Evolutionary conservation across 1,140 invertebrate genomes (phyloP).

Genomic region (Leptinotarsa lineolata): DNA sequence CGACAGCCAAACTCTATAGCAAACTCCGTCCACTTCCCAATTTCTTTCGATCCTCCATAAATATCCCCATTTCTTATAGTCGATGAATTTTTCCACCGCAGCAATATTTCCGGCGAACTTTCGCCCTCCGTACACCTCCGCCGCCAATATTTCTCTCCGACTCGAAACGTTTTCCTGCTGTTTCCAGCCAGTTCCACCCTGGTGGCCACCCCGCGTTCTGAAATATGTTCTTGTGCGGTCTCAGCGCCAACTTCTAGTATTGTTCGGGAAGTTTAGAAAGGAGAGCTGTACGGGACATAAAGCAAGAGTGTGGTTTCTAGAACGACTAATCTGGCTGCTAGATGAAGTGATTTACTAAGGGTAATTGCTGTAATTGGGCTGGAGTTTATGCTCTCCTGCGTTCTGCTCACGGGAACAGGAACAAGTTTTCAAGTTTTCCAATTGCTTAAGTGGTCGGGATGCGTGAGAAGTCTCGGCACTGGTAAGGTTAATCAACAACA

Average conservation of each 20-base stretch:
- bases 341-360: slow-evolving; percentile 34
- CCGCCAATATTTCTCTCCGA: slow-evolving; percentile 2
- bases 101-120: background rate
- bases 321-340: slow-evolving; percentile 35
- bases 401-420: slow-evolving; percentile 3
- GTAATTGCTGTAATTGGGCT: slow-evolving; percentile 36
- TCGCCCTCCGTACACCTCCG: background rate
- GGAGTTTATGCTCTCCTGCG: slow-evolving; percentile 31
- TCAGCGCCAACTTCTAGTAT: slow-evolving; percentile 14
- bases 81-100: background rate
- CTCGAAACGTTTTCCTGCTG: slow-evolving; percentile 13
- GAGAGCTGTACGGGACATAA: slow-evolving; percentile 14
- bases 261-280: slow-evolving; percentile 25
- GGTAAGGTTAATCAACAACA: background rate
- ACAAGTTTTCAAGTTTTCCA: background rate
- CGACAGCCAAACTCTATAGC: too few species aligned
- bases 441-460: slow-evolving; percentile 5
- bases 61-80: background rate
- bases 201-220: slow-evolving; percentile 18
- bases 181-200: slow-evolving; percentile 16
- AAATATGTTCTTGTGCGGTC: slow-evolving; percentile 19
- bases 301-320: slow-evolving; percentile 31
- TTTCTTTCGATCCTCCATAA: background rate
- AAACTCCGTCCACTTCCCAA: background rate
- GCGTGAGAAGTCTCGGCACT: background rate